These are phyloP conservation scores for Cheumatopsyche charites DNA, from an alignment of 1,140 invertebrate species.

Conservation along the genomic window DNA sequence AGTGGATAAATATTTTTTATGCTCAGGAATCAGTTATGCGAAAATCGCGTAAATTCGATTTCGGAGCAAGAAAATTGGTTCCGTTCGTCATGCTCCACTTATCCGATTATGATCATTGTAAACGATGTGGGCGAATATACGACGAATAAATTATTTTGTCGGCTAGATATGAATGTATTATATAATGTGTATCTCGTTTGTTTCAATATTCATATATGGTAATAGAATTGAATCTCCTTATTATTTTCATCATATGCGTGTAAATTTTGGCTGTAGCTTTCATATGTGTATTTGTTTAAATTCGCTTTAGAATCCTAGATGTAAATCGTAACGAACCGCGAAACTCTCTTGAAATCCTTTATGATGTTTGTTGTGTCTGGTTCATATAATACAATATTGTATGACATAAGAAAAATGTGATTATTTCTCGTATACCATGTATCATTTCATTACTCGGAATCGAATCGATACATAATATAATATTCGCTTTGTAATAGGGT, in stretches of 20 bases:
- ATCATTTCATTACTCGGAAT: no score
- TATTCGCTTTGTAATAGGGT: no score
- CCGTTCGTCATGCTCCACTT: not conserved
- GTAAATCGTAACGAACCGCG: no score
- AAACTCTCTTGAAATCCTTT: no score
- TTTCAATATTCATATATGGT: slow-evolving; percentile 14
- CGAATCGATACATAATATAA: no score
- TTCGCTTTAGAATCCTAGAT: no score
- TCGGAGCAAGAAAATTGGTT: not conserved
- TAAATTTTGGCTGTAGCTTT: not conserved
- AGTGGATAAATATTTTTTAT: not conserved
- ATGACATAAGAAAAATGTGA: no score
- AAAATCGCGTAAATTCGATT: not conserved
- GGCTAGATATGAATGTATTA: not conserved
- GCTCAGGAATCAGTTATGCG: not conserved
- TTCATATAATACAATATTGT: no score
- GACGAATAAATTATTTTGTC: not conserved
- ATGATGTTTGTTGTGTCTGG: no score
- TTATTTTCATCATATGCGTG: slow-evolving; percentile 2
- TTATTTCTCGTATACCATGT: no score
- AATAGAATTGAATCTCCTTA: slow-evolving; percentile 13
- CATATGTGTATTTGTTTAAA: not conserved
- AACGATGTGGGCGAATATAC: slow-evolving; percentile 4
- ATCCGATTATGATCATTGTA: slow-evolving; percentile 15
- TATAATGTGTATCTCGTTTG: not conserved